A percentile compares a stretch with the other conserved stretches of the same genome.
These are phyloP conservation scores for Vollenhovia emeryi DNA, from an alignment of 1,140 invertebrate genomes.

Conservation along the genomic window DNA sequence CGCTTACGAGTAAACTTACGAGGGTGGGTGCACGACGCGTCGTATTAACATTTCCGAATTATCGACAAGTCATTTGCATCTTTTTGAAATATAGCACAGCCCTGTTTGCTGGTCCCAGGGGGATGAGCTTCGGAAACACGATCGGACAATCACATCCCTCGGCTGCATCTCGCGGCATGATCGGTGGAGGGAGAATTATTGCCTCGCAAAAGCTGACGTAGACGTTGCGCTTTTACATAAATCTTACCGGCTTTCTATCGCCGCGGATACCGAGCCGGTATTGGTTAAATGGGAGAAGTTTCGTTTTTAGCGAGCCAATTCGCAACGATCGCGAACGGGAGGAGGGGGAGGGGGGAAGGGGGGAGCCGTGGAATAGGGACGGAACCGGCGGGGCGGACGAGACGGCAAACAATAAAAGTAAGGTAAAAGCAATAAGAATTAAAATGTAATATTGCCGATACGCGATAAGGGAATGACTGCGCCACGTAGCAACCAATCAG, in stretches of 20 bases:
- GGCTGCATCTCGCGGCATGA: neutral
- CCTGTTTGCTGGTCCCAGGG: neutral
- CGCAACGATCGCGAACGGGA: conserved; percentile 7
- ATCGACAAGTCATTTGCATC: neutral
- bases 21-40: too few species aligned
- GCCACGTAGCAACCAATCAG: conserved; percentile 17
- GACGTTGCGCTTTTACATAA: conserved; percentile 66
- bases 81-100: neutral
- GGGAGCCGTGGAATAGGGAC: neutral
- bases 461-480: conserved; percentile 36
- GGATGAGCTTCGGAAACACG: neutral
- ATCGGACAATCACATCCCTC: conserved; percentile 27
- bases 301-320: conserved; percentile 65
- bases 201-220: conserved; percentile 63
- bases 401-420: conserved; percentile 31
- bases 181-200: conserved; percentile 50
- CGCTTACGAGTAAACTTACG: neutral
- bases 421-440: conserved; percentile 43
- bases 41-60: neutral
- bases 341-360: too few species aligned
- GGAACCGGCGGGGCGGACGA: neutral
- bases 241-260: conserved; percentile 65
- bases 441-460: conserved; percentile 44
- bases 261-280: conserved; percentile 46
- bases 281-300: conserved; percentile 71